phyloP scores from a whole-genome alignment of 92 coral and sea anemone genomes.

The Epizoanthus scotinus region DNA sequence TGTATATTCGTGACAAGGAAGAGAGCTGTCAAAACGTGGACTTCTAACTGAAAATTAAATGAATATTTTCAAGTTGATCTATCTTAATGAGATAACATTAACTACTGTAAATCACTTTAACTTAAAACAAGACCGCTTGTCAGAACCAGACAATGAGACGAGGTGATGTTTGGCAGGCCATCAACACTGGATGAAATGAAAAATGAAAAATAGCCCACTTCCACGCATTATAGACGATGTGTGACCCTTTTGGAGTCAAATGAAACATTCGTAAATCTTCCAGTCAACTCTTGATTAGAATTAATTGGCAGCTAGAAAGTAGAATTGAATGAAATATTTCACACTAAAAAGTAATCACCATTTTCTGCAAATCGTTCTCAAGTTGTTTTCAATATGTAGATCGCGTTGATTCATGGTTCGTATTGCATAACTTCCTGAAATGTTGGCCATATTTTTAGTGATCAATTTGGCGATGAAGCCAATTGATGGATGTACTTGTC shows the following conservation, averaged over 20 bases:
- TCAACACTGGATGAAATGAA: slow-evolving; percentile 64
- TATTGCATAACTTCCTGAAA: slow-evolving; percentile 67
- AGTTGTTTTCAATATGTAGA: slow-evolving; percentile 32
- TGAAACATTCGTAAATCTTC: slow-evolving; percentile 33
- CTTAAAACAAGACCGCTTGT: slow-evolving; percentile 95
- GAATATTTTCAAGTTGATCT: slow-evolving; percentile 97
- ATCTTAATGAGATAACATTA: slow-evolving; percentile 95
- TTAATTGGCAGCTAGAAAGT: slow-evolving; percentile 26
- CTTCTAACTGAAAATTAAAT: slow-evolving; percentile 91
- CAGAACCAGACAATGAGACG: slow-evolving; percentile 53
- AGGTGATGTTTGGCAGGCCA: slow-evolving; percentile 68
- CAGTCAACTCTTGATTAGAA: slow-evolving; percentile 21
- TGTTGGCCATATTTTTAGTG: slow-evolving; percentile 60
- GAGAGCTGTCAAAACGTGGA: slow-evolving; percentile 86
- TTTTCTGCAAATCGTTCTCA: slow-evolving; percentile 42
- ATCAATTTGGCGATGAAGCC: slow-evolving; percentile 74
- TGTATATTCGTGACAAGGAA: slow-evolving; percentile 78
- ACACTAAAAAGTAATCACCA: slow-evolving; percentile 28
- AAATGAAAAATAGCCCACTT: slow-evolving; percentile 77
- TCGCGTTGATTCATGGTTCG: slow-evolving; percentile 43
- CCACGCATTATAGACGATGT: slow-evolving; percentile 58
- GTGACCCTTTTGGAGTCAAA: slow-evolving; percentile 42
- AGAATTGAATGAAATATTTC: slow-evolving; percentile 30
- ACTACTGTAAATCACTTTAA: slow-evolving; percentile 90
- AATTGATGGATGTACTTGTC: slow-evolving; percentile 74